phyloP scores from a whole-genome alignment of 2,888 invertebrate genomes.

The Drosophila testacea region DNA sequence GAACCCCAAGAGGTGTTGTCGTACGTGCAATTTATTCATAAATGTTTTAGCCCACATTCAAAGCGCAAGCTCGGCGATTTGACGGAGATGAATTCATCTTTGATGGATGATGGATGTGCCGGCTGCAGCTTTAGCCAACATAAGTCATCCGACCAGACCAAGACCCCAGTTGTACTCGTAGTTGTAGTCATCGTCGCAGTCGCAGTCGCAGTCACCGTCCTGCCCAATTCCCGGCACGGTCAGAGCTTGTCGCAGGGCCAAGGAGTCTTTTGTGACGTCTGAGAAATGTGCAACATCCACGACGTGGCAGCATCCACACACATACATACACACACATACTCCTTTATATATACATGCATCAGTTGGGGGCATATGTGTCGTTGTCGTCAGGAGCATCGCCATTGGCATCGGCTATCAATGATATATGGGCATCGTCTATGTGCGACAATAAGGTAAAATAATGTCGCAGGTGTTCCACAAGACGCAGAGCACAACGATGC shows the following conservation, averaged over 20 bases:
- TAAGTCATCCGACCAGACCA: slow-evolving; percentile 71
- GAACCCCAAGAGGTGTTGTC: slow-evolving; percentile 58
- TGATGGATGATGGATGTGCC: slow-evolving; percentile 81
- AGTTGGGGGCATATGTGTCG: slow-evolving; percentile 49
- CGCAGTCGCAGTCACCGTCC: slow-evolving; percentile 7
- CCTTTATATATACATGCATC: slow-evolving; percentile 16
- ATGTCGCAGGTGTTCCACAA: slow-evolving; percentile 81
- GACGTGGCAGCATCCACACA: slow-evolving; percentile 43
- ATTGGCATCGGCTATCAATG: slow-evolving; percentile 63
- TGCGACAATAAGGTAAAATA: slow-evolving; percentile 82
- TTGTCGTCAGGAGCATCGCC: slow-evolving; percentile 34
- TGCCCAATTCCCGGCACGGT: slow-evolving; percentile 48
- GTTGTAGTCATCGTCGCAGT: not conserved
- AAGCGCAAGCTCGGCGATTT: slow-evolving; percentile 68
- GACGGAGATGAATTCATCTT: slow-evolving; percentile 83
- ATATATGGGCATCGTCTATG: slow-evolving; percentile 69
- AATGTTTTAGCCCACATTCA: slow-evolving; percentile 79
- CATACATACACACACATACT: slow-evolving; percentile 23
- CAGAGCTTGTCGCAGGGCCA: slow-evolving; percentile 47
- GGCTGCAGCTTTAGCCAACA: slow-evolving; percentile 82
- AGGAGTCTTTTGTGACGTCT: slow-evolving; percentile 72
- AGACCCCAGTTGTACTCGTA: not conserved
- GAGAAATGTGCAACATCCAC: slow-evolving; percentile 80
- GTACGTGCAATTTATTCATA: slow-evolving; percentile 83
- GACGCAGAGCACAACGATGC: slow-evolving; percentile 34